Base-by-base conservation (phyloP, 2,113 vertebrate species). In the Sinocyclocheilus anophthalmus region DNA sequence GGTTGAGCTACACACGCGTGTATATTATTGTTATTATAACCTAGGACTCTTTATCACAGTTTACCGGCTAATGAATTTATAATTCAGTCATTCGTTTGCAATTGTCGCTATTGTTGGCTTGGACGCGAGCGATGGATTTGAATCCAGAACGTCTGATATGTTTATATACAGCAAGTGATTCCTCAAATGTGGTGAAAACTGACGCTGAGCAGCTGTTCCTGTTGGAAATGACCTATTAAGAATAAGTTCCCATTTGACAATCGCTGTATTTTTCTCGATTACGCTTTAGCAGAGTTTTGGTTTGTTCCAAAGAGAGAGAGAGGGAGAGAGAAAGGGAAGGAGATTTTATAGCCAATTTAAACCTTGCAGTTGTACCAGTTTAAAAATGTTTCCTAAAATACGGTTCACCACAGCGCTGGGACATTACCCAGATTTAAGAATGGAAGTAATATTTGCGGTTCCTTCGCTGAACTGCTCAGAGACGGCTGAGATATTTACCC, bases 261-360 rank as follows among this genome's bases (percentile, higher is more conserved):
- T 39, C 10, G 33, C 69, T 22, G 18, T 20, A 7, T 20, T 70
- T 70, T 70, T 45, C 39, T 75, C n/a, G 39, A 75, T 24, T 75
- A 75, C 22, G 1, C 72, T 75, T 75, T 45, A 45, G 39, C 39
- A 75, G 20, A 69, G 59, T 84, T 90, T 88, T 87, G 88, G 88
- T 92, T 92, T 91, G 86, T 91, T 81, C 86, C 86, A 87, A 48
- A 72, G 30, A 20, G 18, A 57, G 53, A 18, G 16, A 6, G 67
- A 18, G 18, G 2, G 45, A 12, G 45, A 48, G 33, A 67, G 57
- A 91, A 92, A 86, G 42, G 89, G 89, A 91, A 92, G 91, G 85
- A 33, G 87, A 93, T 94, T 94, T 94, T 92, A 93, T 92, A 94
- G 90, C 93, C 92, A 83, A 92, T 94, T 94, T 93, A 92, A 94